A percentile compares a stretch with the other conserved stretches of the same genome.
These are phyloP conservation scores for Varanus salvator DNA, from an alignment of 2,113 vertebrate genomes.

Conservation along the genomic window DNA sequence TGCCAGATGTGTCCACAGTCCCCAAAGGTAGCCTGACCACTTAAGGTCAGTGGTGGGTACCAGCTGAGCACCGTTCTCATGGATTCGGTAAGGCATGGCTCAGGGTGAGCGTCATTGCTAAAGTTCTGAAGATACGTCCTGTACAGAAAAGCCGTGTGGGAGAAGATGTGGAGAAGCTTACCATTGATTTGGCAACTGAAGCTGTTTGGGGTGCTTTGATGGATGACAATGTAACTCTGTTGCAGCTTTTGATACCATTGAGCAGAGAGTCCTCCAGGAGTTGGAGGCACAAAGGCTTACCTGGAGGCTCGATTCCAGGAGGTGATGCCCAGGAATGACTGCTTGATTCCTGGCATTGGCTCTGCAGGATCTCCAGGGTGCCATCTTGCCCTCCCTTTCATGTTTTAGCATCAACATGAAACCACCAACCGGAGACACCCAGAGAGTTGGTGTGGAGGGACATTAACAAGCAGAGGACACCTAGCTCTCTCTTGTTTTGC, in stretches of 20 bases:
- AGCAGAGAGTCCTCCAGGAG: not conserved
- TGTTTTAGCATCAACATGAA: no score
- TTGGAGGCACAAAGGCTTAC: not conserved
- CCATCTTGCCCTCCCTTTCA: no score
- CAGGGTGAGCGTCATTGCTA: not conserved
- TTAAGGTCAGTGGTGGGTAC: not conserved
- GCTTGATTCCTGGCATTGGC: no score
- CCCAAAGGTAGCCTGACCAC: no score
- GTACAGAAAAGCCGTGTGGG: not conserved
- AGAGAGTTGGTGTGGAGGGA: no score
- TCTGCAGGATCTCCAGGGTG: no score
- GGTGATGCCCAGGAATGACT: not conserved
- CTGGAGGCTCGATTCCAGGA: not conserved
- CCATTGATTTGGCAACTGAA: not conserved
- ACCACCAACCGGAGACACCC: no score
- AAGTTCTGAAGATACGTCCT: not conserved
- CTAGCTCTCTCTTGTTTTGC: no score
- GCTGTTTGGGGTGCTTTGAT: not conserved
- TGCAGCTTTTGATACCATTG: not conserved
- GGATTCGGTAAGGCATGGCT: not conserved
- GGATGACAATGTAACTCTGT: not conserved
- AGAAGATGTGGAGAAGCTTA: not conserved
- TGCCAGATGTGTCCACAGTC: no score
- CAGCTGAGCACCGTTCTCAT: accelerated
- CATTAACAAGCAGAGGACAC: no score